Evolutionary conservation across 2,113 vertebrate genomes (phyloP).

Genomic region (Saguinus midas): DNA sequence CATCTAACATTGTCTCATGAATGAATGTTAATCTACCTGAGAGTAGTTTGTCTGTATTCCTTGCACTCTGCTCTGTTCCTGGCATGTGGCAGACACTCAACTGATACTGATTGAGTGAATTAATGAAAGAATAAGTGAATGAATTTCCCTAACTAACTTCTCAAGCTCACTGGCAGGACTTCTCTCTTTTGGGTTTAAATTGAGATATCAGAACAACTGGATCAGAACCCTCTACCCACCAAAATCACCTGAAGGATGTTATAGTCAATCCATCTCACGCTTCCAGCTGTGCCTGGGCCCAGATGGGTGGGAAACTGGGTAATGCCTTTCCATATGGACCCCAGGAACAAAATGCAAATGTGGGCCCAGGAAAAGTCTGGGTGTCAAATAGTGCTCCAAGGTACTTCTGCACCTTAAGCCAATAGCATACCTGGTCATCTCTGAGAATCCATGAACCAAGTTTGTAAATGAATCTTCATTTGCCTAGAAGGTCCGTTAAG

Average conservation of each 20-base stretch:
- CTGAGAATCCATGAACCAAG: background rate
- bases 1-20: background rate
- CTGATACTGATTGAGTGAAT: background rate
- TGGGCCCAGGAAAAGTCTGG: background rate
- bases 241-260: background rate
- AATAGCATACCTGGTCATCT: background rate
- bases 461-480: background rate
- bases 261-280: background rate
- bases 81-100: background rate
- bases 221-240: background rate
- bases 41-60: background rate
- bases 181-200: background rate
- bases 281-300: background rate
- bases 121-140: background rate
- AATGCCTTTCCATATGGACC: background rate
- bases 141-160: background rate
- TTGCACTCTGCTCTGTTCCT: background rate
- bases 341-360: background rate
- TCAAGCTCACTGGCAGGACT: background rate
- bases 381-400: background rate
- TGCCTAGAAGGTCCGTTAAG: background rate
- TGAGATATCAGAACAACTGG: background rate
- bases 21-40: background rate
- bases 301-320: background rate
- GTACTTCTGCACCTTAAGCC: background rate